Base-by-base conservation (phyloP, 2,888 invertebrate genomes). In the Stenolophus ochropezus region DNA sequence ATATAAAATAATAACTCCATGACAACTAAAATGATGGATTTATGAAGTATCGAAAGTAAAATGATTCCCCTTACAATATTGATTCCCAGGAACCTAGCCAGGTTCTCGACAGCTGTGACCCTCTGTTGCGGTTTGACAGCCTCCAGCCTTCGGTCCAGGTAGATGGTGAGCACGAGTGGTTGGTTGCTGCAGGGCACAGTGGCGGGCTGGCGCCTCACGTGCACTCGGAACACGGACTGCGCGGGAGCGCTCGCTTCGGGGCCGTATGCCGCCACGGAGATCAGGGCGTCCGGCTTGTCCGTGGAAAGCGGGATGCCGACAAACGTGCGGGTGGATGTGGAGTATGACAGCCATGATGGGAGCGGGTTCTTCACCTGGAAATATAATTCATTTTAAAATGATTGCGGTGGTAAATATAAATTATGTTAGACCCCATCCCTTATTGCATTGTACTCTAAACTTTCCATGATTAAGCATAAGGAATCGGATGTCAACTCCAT, bases 261-360 rank as follows among this genome's bases (percentile, higher is more conserved):
- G 8, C 91, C 91, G 82, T 90, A 84, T 27, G 91, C 93, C 82
- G 91, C 92, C 81, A 94, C 91, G 18, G 90, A 91, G 85, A 94
- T 90, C 83, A 92, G 92, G 87, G 94, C 91, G 71, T 92, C 90
- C 74, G 95, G 96, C 8, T 93, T 87, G 87, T 96, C 94, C 82
- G 91, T 91, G 76, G 90, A 89, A 84, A 92, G 90, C 0, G 96
- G 96, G 78, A 96, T 92, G 16, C 96, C 96, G 88, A 93, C 92
- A 86, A 96, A 91, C 81, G 93, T 90, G n/a, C 93, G 93, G 83
- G 92, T 92, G 77, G 90, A 91, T 78, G 92, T 91, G 88, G 95
- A 94, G 89, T 95, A 95, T 83, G 93, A 90, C 85, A 95, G 89
- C 95, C 95, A 95, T 83, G 89, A 89, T 0, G 95, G 94, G 84